phyloP scores from a whole-genome alignment of 2,888 invertebrate genomes.

The Melinaea menophilus region DNA sequence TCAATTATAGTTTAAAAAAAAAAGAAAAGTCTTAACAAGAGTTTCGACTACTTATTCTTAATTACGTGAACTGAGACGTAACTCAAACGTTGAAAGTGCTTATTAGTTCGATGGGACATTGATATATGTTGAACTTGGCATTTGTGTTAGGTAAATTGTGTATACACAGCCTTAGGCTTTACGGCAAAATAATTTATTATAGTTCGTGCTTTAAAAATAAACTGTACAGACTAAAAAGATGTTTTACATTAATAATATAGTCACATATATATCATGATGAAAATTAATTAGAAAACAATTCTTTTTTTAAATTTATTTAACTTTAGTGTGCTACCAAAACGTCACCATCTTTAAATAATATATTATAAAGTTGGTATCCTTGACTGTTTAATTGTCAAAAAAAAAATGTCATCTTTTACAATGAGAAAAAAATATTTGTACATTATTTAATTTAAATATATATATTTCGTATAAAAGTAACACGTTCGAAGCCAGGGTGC shows the following conservation, averaged over 20 bases:
- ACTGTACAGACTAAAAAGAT: neutral
- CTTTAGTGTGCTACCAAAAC: too few species aligned
- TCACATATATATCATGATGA: too few species aligned
- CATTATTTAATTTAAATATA: too few species aligned
- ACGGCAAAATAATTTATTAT: constrained; percentile 9
- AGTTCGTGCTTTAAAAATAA: neutral
- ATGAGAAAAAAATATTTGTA: too few species aligned
- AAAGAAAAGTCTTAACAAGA: constrained; percentile 57
- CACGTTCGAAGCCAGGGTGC: too few species aligned
- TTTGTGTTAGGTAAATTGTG: constrained; percentile 4
- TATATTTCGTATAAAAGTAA: too few species aligned
- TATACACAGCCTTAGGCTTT: constrained; percentile 1
- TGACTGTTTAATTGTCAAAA: too few species aligned
- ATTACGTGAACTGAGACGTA: constrained; percentile 75
- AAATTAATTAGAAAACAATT: too few species aligned
- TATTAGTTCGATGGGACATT: constrained; percentile 48
- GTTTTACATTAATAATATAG: neutral
- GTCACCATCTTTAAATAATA: too few species aligned
- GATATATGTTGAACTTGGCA: constrained; percentile 3
- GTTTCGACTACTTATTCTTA: constrained; percentile 69
- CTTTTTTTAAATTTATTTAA: too few species aligned
- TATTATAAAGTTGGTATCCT: too few species aligned
- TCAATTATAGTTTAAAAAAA: constrained; percentile 62
- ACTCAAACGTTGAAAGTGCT: constrained; percentile 67
- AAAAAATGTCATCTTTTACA: too few species aligned